Base-by-base conservation (phyloP, 2,888 invertebrate species). In the Eupeodes latifasciatus region DNA sequence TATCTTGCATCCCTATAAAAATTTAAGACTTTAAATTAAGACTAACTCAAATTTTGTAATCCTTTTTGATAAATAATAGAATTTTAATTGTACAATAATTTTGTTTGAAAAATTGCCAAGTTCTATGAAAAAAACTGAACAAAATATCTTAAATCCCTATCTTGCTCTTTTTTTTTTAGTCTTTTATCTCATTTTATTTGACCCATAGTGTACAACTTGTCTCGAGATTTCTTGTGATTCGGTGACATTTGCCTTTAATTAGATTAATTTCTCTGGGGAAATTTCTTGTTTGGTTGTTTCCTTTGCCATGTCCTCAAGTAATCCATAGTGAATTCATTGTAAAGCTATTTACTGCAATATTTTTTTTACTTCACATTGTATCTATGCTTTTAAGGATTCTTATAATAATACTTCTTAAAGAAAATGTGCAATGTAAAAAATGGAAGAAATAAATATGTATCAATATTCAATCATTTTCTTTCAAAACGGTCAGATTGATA, bases 181-280 rank as follows among this genome's bases (percentile, higher is more conserved):
- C 59, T 71, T 64, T 75, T 64, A 76, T 79, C 81, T 86, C 75
- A 79, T 82, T 78, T 67, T 51, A 64, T 79, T 82, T 86, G 82
- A 82, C 78, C 82, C 79, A 59, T 49, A 44, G 40, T 11, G 6
- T n/a, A 40, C 40, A 67, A 49, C 64, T 19, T 40, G 7, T 34
- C 34, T 34, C 4, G 34, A 34, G 71, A 71, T 47, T 85, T 72
- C 51, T 59, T 49, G 64, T 44, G 75, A 64, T 72, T 79, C 79
- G 71, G 62, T 71, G 83, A 76, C 79, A 80, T 87, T 80, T 80
- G 76, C 49, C 71, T 80, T 87, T 87, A 87, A 87, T 87, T 87
- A 87, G 75, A 87, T 83, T 87, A 87, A 87, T 83, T 87, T 87
- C 83, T 87, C 86, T 75, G 44, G 86, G 86, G 86, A 87, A 87